These are phyloP conservation scores for Helicolenus hilgendorfi DNA, from an alignment of 2,797 vertebrate genomes.

Conservation along the genomic window DNA sequence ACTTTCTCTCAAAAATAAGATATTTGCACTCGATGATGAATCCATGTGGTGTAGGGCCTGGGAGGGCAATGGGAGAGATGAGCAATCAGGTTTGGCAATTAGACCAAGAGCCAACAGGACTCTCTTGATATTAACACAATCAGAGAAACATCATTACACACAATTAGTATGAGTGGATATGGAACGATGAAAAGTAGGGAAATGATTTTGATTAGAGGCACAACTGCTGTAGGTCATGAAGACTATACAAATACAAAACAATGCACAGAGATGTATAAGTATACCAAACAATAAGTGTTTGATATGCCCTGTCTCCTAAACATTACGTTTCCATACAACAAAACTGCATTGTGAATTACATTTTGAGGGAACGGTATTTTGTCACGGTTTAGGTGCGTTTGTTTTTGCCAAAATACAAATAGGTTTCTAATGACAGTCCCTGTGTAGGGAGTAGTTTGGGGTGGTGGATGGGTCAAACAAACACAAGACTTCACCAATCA, in stretches of 20 bases:
- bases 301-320: not conserved
- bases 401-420: too few relatives aligned
- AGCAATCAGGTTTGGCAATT: constrained; percentile 68
- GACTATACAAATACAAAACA: not conserved
- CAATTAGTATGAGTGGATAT: constrained; percentile 35
- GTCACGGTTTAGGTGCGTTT: too few relatives aligned
- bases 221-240: constrained; percentile 7
- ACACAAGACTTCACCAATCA: too few relatives aligned
- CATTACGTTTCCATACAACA: too few relatives aligned
- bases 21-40: constrained; percentile 23
- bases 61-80: constrained; percentile 41
- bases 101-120: constrained; percentile 47
- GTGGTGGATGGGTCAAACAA: too few relatives aligned
- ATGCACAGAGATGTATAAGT: not conserved
- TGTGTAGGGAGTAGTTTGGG: too few relatives aligned
- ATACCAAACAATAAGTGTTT: not conserved
- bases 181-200: constrained; percentile 12
- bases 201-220: constrained; percentile 19
- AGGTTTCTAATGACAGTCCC: too few relatives aligned
- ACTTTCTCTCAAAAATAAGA: constrained; percentile 40
- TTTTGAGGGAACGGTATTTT: too few relatives aligned
- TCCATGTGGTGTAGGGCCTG: constrained; percentile 19
- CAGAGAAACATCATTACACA: constrained; percentile 56
- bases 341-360: too few relatives aligned
- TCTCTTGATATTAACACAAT: constrained; percentile 55